Evolutionary conservation across 2,888 invertebrate species (phyloP), one percentile per base, ranked within the genome.

Genomic region (Halictus quadricinctus): DNA sequence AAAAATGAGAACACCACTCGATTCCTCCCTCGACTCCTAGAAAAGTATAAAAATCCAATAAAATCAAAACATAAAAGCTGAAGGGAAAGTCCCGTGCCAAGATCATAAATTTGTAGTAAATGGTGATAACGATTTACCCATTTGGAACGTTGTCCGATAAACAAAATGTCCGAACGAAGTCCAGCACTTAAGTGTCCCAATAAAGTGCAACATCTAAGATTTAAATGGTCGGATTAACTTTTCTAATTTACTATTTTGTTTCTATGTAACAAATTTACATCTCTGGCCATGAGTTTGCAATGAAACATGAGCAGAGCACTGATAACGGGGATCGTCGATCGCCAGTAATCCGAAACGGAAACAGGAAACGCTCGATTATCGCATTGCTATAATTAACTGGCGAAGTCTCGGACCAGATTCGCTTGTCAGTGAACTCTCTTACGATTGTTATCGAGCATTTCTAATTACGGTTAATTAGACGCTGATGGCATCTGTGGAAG

Each of bases 381-480:
- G 66, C 36, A 66, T 66, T 66, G 66, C 18, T 10, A 18, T 29
- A 43, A 69, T 21, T 0, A 43, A 43, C 41, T 69, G 12, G 41
- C 36, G 21, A 36, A 64, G 15, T 25, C n/a, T 25, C 60, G 60
- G 13, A 41, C 21, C 21, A 69, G 21, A 41, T 69, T 69, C 41
- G n/a, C 69, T 69, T 12, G 69, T 43, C 41, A 41, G 21, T 41
- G 69, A 41, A 69, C 69, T 69, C 69, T 12, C 21, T n/a, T 69
- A 6, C 21, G 69, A 69, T 69, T 5, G 41, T 10, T 41, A 69
- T 69, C 69, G 41, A 41, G 36, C 69, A 5, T 41, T 41, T 36
- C 69, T 69, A 41, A 69, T 43, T 41, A 69, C 69, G 69, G 41
- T 69, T 69, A 69, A 69, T 69, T 69, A 69, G 75, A 15, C 25